Base-by-base conservation (phyloP, 2,113 vertebrate genomes). In the Phalacrocorax pelagicus region DNA sequence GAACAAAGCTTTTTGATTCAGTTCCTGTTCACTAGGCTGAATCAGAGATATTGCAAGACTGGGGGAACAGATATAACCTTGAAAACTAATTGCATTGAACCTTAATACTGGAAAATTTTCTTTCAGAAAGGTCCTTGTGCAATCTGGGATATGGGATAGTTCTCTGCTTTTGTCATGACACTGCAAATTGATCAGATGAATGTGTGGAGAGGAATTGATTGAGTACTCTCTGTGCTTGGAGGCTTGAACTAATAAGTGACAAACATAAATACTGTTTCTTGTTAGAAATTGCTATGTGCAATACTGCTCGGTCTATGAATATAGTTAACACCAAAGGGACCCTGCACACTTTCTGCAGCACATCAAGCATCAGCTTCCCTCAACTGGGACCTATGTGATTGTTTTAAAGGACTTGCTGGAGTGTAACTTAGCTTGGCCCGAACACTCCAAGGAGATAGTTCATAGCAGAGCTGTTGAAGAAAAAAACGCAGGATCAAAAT, bases 251-350 rank as follows among this genome's bases (percentile, higher is more conserved):
- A 93, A 11, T 47, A 83, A 92, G 79, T 71, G 59, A 73, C 85
- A 83, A 96, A 94, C 27, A 84, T 24, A 93, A 96, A 92, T 5
- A 26, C 67, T 88, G 55, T 47, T 92, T 93, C 92, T 81, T 84
- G 51, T 59, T 59, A 80, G 86, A 78, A 92, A 86, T 65, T 81
- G 85, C 92, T 74, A 7, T 73, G 75, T 78, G 88, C 38, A 36
- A 21, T 52, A 42, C 74, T 46, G 46, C 81, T 70, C 71, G 88
- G 74, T 79, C 85, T 54, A 34, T 88, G 85, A 88, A 86, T 78
- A 20, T 4, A 36, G 40, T 61, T 85, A 90, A 95, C 93, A 83
- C 71, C 42, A 5, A 61, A 90, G 74, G 73, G 81, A 79, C 52
- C 29, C 42, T 36, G 82, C 12, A 12, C 70, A 44, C 13, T 29